Evolutionary conservation across 2,113 vertebrate genomes (phyloP).

Genomic region (Phyllostomus discolor): DNA sequence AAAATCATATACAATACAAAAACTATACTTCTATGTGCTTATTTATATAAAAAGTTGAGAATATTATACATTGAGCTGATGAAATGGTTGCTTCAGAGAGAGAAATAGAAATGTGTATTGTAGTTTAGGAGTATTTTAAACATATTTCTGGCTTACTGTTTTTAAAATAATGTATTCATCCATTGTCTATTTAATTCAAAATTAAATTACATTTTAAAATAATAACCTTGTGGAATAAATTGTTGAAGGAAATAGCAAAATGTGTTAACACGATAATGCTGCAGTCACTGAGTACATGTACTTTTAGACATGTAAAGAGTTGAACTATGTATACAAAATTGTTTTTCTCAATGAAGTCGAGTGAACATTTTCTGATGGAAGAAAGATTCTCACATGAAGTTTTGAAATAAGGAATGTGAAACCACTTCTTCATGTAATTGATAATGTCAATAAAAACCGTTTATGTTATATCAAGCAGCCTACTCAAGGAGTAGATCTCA

Average conservation of each 20-base stretch:
- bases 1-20: background rate
- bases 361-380: background rate
- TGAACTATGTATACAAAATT: background rate
- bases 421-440: background rate
- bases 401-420: background rate
- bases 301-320: background rate
- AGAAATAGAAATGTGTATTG: background rate
- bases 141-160: conserved; percentile 16
- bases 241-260: background rate
- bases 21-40: background rate
- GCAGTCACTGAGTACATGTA: background rate
- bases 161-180: background rate
- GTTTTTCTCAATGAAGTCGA: background rate
- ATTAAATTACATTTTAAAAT: background rate
- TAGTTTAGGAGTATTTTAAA: background rate
- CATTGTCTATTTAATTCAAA: background rate
- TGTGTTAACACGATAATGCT: background rate
- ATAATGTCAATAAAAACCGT: background rate
- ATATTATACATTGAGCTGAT: background rate
- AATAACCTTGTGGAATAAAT: background rate
- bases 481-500: background rate
- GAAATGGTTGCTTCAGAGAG: background rate
- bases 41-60: background rate
- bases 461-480: background rate
- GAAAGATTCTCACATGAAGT: background rate